Conservation (phyloP, 2,888 invertebrate genomes). For the Spilosoma lubricipeda region DNA sequence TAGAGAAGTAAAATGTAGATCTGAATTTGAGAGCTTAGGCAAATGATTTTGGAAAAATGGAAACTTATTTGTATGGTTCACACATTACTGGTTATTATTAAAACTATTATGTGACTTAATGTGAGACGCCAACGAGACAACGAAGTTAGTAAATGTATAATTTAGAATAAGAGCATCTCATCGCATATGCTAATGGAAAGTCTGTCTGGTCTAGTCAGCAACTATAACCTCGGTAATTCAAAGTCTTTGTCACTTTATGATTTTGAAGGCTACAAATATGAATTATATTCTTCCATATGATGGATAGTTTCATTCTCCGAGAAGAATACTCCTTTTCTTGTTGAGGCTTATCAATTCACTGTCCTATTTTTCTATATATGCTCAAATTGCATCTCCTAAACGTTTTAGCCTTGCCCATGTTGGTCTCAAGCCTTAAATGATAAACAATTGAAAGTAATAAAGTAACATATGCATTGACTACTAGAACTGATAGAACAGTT, state of each 20-base stretch:
- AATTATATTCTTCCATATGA: slow-evolving; percentile 6
- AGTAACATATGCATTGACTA: slow-evolving; percentile 63
- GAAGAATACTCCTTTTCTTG: slow-evolving; percentile 37
- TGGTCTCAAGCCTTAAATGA: slow-evolving; percentile 68
- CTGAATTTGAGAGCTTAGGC: slow-evolving; percentile 51
- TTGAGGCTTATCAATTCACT: slow-evolving; percentile 38
- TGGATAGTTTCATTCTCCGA: slow-evolving; percentile 30
- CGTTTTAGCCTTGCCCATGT: slow-evolving; percentile 70
- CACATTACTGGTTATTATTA: slow-evolving; percentile 57
- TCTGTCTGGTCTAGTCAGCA: slow-evolving; percentile 61
- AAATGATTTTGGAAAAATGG: slow-evolving; percentile 58
- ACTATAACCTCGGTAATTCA: slow-evolving; percentile 47
- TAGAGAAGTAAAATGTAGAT: slow-evolving; percentile 53
- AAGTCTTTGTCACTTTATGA: slow-evolving; percentile 27
- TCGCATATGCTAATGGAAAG: slow-evolving; percentile 75
- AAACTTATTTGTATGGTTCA: slow-evolving; percentile 57
- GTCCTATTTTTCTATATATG: slow-evolving; percentile 63
- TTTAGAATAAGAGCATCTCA: slow-evolving; percentile 66
- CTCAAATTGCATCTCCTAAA: slow-evolving; percentile 70
- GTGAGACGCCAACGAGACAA: slow-evolving; percentile 42
- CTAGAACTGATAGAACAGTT: slow-evolving; percentile 58
- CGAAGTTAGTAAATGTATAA: slow-evolving; percentile 73
- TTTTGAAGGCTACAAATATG: slow-evolving; percentile 15
- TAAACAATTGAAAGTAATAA: slow-evolving; percentile 79
- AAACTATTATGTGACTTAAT: slow-evolving; percentile 53